A percentile compares a stretch with the other conserved stretches of the same genome.
These are phyloP conservation scores for Manduca sexta DNA, from an alignment of 1,140 invertebrate genomes.

Conservation along the genomic window DNA sequence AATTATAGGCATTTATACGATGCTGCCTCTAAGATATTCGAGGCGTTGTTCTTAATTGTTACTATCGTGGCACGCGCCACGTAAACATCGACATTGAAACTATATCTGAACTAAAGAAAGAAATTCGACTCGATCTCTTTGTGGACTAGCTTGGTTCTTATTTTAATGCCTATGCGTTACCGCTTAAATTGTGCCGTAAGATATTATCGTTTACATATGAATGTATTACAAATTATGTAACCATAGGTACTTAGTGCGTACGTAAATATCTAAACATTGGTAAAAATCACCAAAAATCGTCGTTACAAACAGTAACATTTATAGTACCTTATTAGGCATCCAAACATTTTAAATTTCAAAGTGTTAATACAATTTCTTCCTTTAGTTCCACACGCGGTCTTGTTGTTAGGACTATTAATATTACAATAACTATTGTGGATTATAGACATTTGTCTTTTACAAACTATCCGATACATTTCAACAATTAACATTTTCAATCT, in stretches of 20 bases:
- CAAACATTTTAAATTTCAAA: neutral
- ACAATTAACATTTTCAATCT: constrained; percentile 56
- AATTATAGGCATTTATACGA: constrained; percentile 12
- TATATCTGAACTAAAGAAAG: constrained; percentile 25
- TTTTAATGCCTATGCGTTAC: neutral
- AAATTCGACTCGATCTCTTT: constrained; percentile 22
- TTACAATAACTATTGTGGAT: constrained; percentile 22
- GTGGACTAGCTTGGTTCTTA: neutral
- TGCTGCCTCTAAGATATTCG: too few species aligned
- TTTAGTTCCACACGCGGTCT: constrained; percentile 16
- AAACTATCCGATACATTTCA: constrained; percentile 42
- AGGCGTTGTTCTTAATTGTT: too few species aligned
- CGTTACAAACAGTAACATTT: neutral
- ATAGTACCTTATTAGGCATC: neutral
- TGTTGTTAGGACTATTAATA: constrained; percentile 15
- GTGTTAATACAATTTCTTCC: constrained; percentile 26
- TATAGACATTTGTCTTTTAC: constrained; percentile 40
- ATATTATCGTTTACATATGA: too few species aligned
- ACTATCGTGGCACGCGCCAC: too few species aligned
- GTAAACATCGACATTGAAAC: too few species aligned
- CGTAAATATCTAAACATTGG: neutral
- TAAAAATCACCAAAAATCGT: neutral
- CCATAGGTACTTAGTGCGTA: too few species aligned
- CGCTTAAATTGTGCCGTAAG: too few species aligned
- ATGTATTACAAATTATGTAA: too few species aligned